Base-by-base conservation (phyloP, 2,888 invertebrate genomes). In the Ashinkailepas kermadecensis region DNA sequence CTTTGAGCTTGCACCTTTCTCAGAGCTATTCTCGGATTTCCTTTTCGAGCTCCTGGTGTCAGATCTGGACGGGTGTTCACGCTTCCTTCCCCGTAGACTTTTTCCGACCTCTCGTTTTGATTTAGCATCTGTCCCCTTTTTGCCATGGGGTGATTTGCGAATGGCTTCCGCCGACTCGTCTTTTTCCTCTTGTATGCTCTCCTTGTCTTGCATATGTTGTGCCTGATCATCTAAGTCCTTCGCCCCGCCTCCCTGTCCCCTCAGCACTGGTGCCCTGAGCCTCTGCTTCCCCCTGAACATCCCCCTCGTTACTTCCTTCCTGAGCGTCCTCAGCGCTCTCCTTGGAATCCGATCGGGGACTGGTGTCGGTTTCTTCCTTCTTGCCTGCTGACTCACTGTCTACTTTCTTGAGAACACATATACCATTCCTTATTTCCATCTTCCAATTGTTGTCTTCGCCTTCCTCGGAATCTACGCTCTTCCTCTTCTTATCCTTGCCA, bases 41-140 rank as follows among this genome's bases (percentile, higher is more conserved):
- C 81, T 67, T 18, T 85, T 85, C 15, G 84, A 82, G 12, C 88
- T 87, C 83, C 87, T 87, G 10, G 87, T 86, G 78, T 88, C 87
- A 4, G 87, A 86, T 12, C 86, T 86, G 15, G 84, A 83, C 10
- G 82, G 82, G 78, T 80, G 80, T 59, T 81, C 81, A 70, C 79
- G 82, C 80, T 83, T 81, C 74, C 64, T 84, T 83, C 54, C 80
- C 80, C 80, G 82, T 84, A 78, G 83, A 81, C 57, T 82, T 83
- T 81, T 83, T 82, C 39, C 39, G 39, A 39, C 39, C 39, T 39
- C 83, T 62, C n/a, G 74, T 64, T 80, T 83, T 82, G 56, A 25
- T 67, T 25, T 67, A 0, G 67, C 13, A 7, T 65, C 65, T 23
- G 23, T 10, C n/a, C 3, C 65, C 9, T 23, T 65, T 9, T 18